These are phyloP conservation scores for Aratinga solstitialis DNA, from an alignment of 2,797 vertebrate species.

Conservation along the genomic window DNA sequence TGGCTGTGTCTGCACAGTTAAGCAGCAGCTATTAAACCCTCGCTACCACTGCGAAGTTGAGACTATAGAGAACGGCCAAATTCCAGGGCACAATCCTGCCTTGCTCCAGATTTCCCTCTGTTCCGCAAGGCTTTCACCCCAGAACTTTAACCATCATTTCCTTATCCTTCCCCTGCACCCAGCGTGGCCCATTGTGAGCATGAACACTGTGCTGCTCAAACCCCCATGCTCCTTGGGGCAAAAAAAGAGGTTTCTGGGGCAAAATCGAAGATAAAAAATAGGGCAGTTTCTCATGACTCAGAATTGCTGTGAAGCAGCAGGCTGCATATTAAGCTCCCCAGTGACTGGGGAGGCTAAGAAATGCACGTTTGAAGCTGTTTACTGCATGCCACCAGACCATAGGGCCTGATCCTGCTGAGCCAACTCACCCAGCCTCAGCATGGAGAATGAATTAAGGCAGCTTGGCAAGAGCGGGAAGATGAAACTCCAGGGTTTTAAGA, in stretches of 20 bases:
- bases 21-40: neutral
- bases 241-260: neutral
- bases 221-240: fast-evolving
- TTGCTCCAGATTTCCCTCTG: neutral
- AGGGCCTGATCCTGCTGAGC: neutral
- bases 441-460: neutral
- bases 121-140: neutral
- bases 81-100: neutral
- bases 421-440: neutral
- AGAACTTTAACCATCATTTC: neutral
- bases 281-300: neutral
- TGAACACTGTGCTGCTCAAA: fast-evolving
- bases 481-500: neutral
- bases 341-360: neutral
- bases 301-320: neutral
- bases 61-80: neutral
- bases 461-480: neutral
- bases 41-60: neutral
- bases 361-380: neutral
- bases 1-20: fast-evolving
- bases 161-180: neutral
- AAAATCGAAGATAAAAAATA: neutral
- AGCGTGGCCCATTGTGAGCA: neutral
- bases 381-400: too few species aligned
- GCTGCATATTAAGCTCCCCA: neutral